Conservation (phyloP, 2,113 vertebrate genomes). For the Heptranchias perlo region DNA sequence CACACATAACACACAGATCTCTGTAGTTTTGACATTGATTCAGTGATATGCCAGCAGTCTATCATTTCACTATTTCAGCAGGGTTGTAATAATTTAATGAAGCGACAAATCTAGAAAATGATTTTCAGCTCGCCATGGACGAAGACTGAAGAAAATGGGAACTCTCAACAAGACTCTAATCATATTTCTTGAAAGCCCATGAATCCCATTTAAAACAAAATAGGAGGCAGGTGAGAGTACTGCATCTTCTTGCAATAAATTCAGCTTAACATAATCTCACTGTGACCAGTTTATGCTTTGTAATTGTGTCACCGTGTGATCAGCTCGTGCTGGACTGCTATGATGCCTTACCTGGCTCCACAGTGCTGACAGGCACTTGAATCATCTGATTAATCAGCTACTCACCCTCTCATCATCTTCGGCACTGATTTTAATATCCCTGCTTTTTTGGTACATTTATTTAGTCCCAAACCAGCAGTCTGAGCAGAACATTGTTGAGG, state of each 20-base stretch:
- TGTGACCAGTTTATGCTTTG: background rate
- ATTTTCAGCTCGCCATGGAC: background rate
- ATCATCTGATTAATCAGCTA: slow-evolving; percentile 16
- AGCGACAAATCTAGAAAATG: background rate
- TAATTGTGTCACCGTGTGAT: background rate
- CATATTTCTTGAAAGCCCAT: background rate
- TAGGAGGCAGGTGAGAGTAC: background rate
- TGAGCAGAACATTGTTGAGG: background rate
- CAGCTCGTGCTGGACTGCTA: background rate
- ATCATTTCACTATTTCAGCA: background rate
- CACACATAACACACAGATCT: slow-evolving; percentile 10
- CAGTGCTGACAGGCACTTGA: background rate
- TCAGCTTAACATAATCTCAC: background rate
- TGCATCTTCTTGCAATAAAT: background rate
- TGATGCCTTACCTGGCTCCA: background rate
- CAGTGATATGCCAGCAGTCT: background rate
- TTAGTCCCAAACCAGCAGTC: background rate
- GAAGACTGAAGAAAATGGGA: background rate
- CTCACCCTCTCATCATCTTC: background rate
- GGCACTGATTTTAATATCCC: background rate
- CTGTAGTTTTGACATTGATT: background rate
- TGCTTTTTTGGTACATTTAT: background rate
- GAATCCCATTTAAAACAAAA: background rate
- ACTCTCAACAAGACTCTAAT: background rate
- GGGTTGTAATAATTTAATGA: background rate